Evolutionary conservation across 2,797 vertebrate species (phyloP), one percentile per base, ranked within the genome.

Genomic region (Rachycentron canadum): DNA sequence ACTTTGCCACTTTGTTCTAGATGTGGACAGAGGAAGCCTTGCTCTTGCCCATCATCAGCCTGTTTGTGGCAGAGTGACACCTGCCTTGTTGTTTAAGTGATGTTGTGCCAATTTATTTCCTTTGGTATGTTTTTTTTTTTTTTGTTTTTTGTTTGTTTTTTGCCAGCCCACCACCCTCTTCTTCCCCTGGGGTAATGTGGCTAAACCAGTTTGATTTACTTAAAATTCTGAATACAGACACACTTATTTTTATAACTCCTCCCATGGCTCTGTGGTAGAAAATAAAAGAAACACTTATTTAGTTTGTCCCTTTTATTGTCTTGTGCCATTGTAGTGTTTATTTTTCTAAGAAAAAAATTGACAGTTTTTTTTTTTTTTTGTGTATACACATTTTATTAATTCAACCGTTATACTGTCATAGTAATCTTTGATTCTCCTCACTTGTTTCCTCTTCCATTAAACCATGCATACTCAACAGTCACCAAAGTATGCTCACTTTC

Each of bases 71-170:
- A 90, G 89, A 89, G 81, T 86, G 83, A 87, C 77, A 71, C 81
- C 88, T 86, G 91, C 91, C 93, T 92, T 91, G 83, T 90, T 84
- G 86, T 91, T 93, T 85, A 86, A 92, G 88, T 93, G 84, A 92
- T 91, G 88, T 90, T 82, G 93, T 95, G 94, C 93, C 93, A 94
- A 92, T 88, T 86, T 71, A n/a, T 81, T 60, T 56, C 3, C 34
- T 47, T 76, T 41, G 4, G 30, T 53, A 19, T 59, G 8, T 5
- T 49, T 67, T 36, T 68, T 41, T 52, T 43, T 62, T 53, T 63
- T 53, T 56, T 21, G 36, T 57, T 74, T 63, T 28, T 62, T 78
- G 68, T 32, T 62, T 64, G 69, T 80, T 72, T 73, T 82, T 71
- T 56, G 67, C 80, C 79, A 78, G 78, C 81, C 79, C 66, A 34